These are phyloP conservation scores for Mechanitis messenoides DNA, from an alignment of 2,888 invertebrate species.

Conservation along the genomic window DNA sequence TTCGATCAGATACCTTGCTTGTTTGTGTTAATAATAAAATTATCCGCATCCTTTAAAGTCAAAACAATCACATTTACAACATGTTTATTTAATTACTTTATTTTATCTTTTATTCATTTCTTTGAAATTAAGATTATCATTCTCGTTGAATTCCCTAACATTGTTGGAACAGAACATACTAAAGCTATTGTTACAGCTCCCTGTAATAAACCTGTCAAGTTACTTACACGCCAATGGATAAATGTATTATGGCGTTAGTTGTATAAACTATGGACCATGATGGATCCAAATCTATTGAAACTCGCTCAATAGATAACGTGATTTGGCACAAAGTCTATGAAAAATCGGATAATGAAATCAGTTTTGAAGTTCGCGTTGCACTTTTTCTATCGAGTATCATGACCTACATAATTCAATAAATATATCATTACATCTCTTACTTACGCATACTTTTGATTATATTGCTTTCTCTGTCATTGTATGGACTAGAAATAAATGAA, in stretches of 20 bases:
- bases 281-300: constrained; percentile 23
- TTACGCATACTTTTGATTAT: no score
- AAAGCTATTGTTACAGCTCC: constrained; percentile 10
- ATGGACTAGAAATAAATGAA: background rate
- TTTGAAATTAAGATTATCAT: constrained; percentile 6
- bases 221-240: constrained; percentile 21
- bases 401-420: no score
- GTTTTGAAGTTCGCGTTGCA: background rate
- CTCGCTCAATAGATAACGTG: constrained; percentile 19
- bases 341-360: background rate
- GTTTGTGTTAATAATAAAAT: constrained; percentile 18
- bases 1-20: constrained; percentile 19
- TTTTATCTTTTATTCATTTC: background rate
- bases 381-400: background rate
- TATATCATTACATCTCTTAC: no score
- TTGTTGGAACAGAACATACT: constrained; percentile 3
- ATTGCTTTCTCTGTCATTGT: no score
- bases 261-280: constrained; percentile 18
- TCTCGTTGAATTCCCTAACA: constrained; percentile 2
- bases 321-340: constrained; percentile 15
- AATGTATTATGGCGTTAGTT: constrained; percentile 20
- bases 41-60: constrained; percentile 7
- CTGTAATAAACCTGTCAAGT: constrained; percentile 18
- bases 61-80: background rate
- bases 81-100: background rate